Conservation (phyloP, 2,113 vertebrate genomes). For the Lipophrys pholis region DNA sequence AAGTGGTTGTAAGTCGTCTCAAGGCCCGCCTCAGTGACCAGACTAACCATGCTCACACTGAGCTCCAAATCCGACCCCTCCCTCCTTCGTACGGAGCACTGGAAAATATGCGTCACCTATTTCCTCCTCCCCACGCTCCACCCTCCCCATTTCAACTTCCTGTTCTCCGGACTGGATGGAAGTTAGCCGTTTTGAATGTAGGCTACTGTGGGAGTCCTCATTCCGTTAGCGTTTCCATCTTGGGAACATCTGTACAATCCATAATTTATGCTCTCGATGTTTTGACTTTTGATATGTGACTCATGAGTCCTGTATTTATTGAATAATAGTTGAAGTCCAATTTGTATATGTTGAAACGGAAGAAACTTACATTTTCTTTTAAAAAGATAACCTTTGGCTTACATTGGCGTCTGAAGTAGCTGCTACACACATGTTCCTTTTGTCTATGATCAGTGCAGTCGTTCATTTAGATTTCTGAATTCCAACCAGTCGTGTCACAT, state of each 20-base stretch:
- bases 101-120: slow-evolving; percentile 74
- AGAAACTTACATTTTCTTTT: no score
- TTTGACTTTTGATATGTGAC: no score
- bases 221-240: background rate
- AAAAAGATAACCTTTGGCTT: no score
- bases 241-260: background rate
- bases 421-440: no score
- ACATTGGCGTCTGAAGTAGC: no score
- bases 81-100: slow-evolving; percentile 38
- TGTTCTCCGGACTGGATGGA: slow-evolving; percentile 56
- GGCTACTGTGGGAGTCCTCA: background rate
- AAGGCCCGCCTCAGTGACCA: slow-evolving; percentile 1
- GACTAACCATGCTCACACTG: background rate
- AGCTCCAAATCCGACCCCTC: slow-evolving; percentile 35
- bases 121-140: slow-evolving; percentile 60
- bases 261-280: no score
- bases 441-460: no score
- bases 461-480: no score
- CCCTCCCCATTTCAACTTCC: slow-evolving; percentile 65
- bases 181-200: slow-evolving; percentile 53
- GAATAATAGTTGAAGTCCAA: no score
- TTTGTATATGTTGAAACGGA: no score
- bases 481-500: no score
- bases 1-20: background rate
- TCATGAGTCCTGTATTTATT: no score